Evolutionary conservation across 2,888 invertebrate genomes (phyloP), one percentile per base, ranked within the genome.

Genomic region (Noctuana brunneofusca): DNA sequence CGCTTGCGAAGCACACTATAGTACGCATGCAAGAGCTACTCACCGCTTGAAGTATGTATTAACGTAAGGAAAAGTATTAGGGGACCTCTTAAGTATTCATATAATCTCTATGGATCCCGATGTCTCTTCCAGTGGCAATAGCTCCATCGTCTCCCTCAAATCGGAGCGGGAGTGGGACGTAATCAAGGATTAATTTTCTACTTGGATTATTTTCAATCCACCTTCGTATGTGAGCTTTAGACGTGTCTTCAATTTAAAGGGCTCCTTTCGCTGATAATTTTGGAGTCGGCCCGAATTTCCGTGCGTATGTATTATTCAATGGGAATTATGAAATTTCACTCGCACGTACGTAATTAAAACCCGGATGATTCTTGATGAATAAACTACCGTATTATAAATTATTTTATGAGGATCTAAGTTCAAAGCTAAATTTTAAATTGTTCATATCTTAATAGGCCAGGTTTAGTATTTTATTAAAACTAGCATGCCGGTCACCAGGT

Each of bases 161-260:
- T 83, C 82, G 78, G 72, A 75, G 75, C 69, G 72, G 73, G 77
- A 80, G 79, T 75, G 80, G 80, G 76, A 80, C 81, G 88, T 89
- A 88, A 90, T 90, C 89, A 89, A 84, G 87, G 87, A 88, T 90
- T 91, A 88, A 91, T 90, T 90, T 91, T 91, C 89, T 87, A 85
- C 89, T 86, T 83, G 90, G 86, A 89, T 90, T 88, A 89, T 84
- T 90, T 91, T 90, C 90, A 91, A 90, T 91, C 81, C 86, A 80
- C 78, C 83, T 79, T 74, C 85, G 80, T 81, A 79, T 84, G 86
- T 83, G 81, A 79, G 87, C 79, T 84, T 86, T 81, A 80, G 80
- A 83, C 80, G 76, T 76, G 79, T 82, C 87, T 86, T 82, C 80
- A 86, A 85, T 84, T 86, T 83, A 80, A 83, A 84, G 81, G 81